Conservation (phyloP, 1,140 invertebrate species). For the Drosophila lacertosa region DNA sequence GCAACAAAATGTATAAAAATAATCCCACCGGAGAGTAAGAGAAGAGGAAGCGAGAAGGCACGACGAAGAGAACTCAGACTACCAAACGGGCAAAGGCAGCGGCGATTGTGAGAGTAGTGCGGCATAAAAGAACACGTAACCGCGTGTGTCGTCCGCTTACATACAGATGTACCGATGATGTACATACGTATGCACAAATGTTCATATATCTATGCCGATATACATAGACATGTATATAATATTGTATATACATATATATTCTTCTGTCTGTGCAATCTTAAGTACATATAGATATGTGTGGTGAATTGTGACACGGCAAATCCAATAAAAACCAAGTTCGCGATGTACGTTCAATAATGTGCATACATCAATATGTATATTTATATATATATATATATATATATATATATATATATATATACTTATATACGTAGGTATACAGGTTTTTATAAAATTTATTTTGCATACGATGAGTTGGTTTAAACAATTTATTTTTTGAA, state of each 20-base stretch:
- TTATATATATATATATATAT: background rate
- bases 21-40: constrained; percentile 27
- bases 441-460: background rate
- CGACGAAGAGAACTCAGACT: constrained; percentile 31
- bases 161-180: constrained; percentile 42
- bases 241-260: constrained; percentile 20
- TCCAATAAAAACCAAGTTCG: constrained; percentile 28
- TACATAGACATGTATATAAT: constrained; percentile 18
- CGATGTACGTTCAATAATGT: constrained; percentile 10
- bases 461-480: background rate
- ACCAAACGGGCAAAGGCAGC: constrained; percentile 21
- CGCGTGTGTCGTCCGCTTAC: constrained; percentile 47
- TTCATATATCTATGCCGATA: constrained; percentile 3
- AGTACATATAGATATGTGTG: constrained; percentile 32
- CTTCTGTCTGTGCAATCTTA: constrained; percentile 3
- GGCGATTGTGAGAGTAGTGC: constrained; percentile 36
- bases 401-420: background rate
- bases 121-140: constrained; percentile 53
- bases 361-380: background rate
- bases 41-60: constrained; percentile 6
- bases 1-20: constrained; percentile 51
- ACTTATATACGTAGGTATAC: too few relatives aligned
- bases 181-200: constrained; percentile 6
- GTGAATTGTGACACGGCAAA: constrained; percentile 42
- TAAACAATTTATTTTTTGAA: background rate